Evolutionary conservation across 2,888 invertebrate species (phyloP).

Genomic region (Exephanes ischioxanthus): DNA sequence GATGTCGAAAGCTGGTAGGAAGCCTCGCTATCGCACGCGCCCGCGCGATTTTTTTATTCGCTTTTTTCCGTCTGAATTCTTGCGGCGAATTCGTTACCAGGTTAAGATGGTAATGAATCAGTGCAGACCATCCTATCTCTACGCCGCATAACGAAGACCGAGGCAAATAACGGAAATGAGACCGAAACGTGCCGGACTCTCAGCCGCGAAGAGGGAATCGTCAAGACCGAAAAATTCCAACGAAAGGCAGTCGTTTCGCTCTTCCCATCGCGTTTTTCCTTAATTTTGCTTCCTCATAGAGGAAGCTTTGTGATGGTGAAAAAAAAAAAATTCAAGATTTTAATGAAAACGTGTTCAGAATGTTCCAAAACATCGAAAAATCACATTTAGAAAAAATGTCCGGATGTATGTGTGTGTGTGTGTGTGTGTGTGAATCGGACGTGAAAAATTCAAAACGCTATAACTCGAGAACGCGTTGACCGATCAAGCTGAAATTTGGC

Average conservation of each 20-base stretch:
- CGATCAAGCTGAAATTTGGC: no score
- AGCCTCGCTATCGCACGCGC: neutral
- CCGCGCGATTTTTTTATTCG: conserved; percentile 1
- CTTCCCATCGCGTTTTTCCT: neutral
- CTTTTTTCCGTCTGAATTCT: neutral
- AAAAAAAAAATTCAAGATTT: no score
- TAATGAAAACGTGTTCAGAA: no score
- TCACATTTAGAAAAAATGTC: no score
- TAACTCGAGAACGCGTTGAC: no score
- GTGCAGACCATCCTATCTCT: neutral
- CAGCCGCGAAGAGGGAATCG: neutral
- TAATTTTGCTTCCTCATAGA: no score
- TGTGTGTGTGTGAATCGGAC: no score
- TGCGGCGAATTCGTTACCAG: conserved; percentile 20
- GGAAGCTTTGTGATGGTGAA: no score
- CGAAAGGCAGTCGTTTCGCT: conserved; percentile 1
- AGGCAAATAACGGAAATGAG: conserved; percentile 30
- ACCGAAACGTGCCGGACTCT: conserved; percentile 10
- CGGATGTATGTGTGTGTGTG: no score
- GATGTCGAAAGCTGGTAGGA: neutral
- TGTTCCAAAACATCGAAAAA: no score
- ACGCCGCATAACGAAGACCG: neutral
- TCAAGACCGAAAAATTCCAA: neutral
- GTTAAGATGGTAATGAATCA: conserved; percentile 35
- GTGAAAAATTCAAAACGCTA: no score